phyloP scores from a whole-genome alignment of 2,113 vertebrate genomes.

The Actenoides lindsayi region DNA sequence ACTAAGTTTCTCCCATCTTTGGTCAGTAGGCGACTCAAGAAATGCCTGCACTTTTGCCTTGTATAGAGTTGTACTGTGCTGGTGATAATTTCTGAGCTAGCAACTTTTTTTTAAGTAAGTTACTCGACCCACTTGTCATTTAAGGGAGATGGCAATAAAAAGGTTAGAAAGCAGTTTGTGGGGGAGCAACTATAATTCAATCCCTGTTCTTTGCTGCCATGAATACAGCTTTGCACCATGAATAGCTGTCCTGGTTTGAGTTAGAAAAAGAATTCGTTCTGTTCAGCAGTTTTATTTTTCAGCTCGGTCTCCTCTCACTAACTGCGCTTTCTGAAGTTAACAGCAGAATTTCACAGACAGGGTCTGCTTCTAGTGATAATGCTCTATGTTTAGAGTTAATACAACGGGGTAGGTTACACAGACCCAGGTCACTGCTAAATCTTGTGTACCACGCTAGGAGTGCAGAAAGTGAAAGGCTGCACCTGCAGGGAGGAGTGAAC shows the following conservation, averaged over 20 bases:
- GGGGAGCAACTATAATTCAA: constrained; percentile 4
- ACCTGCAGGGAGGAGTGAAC: too few species aligned
- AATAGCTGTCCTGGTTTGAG: neutral
- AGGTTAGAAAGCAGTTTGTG: neutral
- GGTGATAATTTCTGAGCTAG: neutral
- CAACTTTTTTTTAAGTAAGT: neutral
- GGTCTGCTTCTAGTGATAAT: too few species aligned
- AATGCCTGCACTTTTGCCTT: neutral
- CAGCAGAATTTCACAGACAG: too few species aligned
- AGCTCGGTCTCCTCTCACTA: too few species aligned
- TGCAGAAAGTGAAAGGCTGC: too few species aligned
- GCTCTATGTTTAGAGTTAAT: too few species aligned
- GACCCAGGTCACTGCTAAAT: too few species aligned
- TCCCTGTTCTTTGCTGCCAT: constrained; percentile 7
- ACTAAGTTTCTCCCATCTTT: neutral
- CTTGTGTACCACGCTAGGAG: too few species aligned
- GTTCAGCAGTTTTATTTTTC: too few species aligned
- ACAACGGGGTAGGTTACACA: too few species aligned
- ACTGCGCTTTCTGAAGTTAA: too few species aligned
- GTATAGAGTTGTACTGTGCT: neutral
- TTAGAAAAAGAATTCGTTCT: too few species aligned
- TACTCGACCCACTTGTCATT: neutral
- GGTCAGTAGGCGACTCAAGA: neutral
- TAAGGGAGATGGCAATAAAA: neutral
- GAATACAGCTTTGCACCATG: neutral